These are phyloP conservation scores for Myanophis thanlyinensis DNA, from an alignment of 2,113 vertebrate genomes.

Conservation along the genomic window DNA sequence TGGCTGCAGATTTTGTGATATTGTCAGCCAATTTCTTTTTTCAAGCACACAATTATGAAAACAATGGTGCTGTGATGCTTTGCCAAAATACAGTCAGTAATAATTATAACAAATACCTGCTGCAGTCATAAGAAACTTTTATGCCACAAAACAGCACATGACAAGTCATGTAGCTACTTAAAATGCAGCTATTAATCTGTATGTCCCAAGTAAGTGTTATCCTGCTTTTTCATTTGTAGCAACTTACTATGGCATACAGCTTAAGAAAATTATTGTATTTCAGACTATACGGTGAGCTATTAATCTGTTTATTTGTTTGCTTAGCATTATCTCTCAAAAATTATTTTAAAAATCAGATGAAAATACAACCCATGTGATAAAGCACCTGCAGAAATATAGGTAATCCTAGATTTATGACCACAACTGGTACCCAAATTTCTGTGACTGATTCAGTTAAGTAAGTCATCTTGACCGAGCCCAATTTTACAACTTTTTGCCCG, in stretches of 20 bases:
- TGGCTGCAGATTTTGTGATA: background rate
- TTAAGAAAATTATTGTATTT: background rate
- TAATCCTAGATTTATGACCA: background rate
- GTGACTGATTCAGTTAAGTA: background rate
- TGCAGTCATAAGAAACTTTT: constrained; percentile 13
- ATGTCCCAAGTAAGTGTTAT: background rate
- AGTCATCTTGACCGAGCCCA: background rate
- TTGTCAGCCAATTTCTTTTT: background rate
- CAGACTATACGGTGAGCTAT: background rate
- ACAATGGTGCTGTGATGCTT: background rate
- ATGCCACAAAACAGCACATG: background rate
- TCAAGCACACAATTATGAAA: background rate
- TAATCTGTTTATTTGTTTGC: too few relatives aligned
- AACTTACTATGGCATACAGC: background rate
- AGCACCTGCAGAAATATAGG: background rate
- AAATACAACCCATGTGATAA: background rate
- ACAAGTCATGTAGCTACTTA: background rate
- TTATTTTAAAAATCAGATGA: background rate
- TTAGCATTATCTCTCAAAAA: background rate
- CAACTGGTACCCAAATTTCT: background rate
- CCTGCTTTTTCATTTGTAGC: background rate
- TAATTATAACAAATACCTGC: background rate
- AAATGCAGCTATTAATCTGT: background rate
- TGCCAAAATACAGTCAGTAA: background rate
- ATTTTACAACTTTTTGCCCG: background rate